Evolutionary conservation across 2,888 invertebrate species (phyloP).

Genomic region (Steinernema carpocapsae): DNA sequence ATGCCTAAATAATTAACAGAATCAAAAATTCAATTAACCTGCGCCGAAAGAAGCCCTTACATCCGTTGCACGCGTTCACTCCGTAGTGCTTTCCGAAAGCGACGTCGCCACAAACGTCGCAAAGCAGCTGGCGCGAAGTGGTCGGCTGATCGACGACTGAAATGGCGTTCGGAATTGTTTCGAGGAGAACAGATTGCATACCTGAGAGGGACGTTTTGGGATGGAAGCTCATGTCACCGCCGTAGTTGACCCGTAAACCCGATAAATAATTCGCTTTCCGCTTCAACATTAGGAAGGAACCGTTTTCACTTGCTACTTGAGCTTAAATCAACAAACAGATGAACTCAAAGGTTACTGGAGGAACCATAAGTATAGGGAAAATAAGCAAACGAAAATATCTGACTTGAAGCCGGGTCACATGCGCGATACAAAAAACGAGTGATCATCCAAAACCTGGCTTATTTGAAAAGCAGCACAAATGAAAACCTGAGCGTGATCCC

Average conservation of each 20-base stretch:
- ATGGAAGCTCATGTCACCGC: background rate
- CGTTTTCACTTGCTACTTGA: too few species aligned
- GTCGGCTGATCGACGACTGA: slow-evolving; percentile 15
- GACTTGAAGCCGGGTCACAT: too few species aligned
- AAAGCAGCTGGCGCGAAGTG: slow-evolving; percentile 4
- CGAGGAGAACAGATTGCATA: background rate
- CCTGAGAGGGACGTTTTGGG: too few species aligned
- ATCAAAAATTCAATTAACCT: slow-evolving; percentile 18
- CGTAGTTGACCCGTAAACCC: background rate
- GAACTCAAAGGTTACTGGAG: background rate
- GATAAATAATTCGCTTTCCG: slow-evolving; percentile 7
- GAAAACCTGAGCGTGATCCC: too few species aligned
- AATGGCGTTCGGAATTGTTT: background rate
- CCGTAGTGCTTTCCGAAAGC: slow-evolving; percentile 24
- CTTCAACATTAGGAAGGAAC: background rate
- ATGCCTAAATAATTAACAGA: background rate
- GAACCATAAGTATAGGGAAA: too few species aligned
- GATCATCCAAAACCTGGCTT: too few species aligned
- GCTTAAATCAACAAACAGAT: background rate
- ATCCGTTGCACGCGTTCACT: slow-evolving; percentile 28
- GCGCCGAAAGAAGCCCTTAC: slow-evolving; percentile 45
- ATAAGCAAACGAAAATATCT: too few species aligned
- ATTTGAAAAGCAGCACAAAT: too few species aligned
- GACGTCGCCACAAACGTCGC: slow-evolving; percentile 26
- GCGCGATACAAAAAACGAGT: too few species aligned